Conservation (phyloP, 2,888 invertebrate species). For the Anodontia alba region DNA sequence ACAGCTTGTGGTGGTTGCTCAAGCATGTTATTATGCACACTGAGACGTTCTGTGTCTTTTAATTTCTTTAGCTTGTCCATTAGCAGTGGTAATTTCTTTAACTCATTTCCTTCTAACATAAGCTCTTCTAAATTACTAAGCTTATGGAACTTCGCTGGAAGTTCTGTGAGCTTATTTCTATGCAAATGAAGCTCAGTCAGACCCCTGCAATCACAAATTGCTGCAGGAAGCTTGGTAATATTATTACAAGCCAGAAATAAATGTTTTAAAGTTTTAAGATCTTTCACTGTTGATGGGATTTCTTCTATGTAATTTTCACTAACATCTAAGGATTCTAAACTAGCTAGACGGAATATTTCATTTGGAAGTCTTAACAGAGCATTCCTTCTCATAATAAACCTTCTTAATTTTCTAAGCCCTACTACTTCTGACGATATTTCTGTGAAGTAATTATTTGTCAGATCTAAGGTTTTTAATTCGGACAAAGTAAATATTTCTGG, state of each 20-base stretch:
- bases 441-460: conserved; percentile 79
- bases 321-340: conserved; percentile 74
- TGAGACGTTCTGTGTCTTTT: conserved; percentile 65
- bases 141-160: conserved; percentile 73
- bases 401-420: conserved; percentile 70
- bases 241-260: conserved; percentile 73
- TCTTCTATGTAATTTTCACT: conserved; percentile 78
- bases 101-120: conserved; percentile 70
- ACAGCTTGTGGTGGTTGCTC: conserved; percentile 75
- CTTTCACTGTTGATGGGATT: conserved; percentile 66
- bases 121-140: conserved; percentile 71
- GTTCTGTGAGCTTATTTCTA: conserved; percentile 61
- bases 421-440: conserved; percentile 75
- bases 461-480: conserved; percentile 71
- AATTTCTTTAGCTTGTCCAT: conserved; percentile 74
- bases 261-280: conserved; percentile 66
- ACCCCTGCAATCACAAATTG: conserved; percentile 67
- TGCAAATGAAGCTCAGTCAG: conserved; percentile 63
- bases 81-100: conserved; percentile 72
- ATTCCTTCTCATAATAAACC: conserved; percentile 76
- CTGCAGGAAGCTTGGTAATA: conserved; percentile 64
- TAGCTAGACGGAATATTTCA: conserved; percentile 72
- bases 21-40: conserved; percentile 71
- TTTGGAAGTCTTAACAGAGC: conserved; percentile 76
- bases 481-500: conserved; percentile 72